phyloP scores from a whole-genome alignment of 2,797 vertebrate species.

The Mormyrus hasselquistii region DNA sequence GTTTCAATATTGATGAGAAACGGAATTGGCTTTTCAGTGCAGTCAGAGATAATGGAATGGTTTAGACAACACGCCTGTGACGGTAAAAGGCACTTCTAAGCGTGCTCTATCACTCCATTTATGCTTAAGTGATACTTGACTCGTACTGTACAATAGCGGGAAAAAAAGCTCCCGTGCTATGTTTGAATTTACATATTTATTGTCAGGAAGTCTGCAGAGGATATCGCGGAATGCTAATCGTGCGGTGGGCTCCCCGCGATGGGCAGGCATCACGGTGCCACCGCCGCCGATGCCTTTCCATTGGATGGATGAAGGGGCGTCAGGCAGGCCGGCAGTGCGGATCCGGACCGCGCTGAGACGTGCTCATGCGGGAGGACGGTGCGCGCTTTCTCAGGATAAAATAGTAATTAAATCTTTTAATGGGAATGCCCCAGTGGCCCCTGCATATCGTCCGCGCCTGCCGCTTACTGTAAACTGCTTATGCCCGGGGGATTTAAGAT shows the following conservation, averaged over 20 bases:
- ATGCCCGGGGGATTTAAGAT: constrained; percentile 31
- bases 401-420: constrained; percentile 39
- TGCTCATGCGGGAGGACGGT: constrained; percentile 28
- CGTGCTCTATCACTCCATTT: constrained; percentile 56
- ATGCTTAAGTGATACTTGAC: constrained; percentile 60
- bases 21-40: constrained; percentile 15
- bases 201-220: constrained; percentile 64
- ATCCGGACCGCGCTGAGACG: constrained; percentile 18
- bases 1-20: constrained; percentile 24
- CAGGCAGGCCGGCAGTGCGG: constrained; percentile 19
- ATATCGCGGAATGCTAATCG: constrained; percentile 65
- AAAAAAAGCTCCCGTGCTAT: constrained; percentile 55
- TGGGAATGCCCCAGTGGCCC: constrained; percentile 30
- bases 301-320: constrained; percentile 40
- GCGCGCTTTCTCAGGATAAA: constrained; percentile 26
- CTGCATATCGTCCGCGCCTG: constrained; percentile 16
- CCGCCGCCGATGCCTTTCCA: constrained; percentile 30
- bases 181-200: constrained; percentile 71
- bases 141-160: constrained; percentile 48
- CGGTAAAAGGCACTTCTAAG: constrained; percentile 44
- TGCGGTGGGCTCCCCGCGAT: constrained; percentile 50
- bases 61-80: constrained; percentile 43
- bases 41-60: constrained; percentile 21
- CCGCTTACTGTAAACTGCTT: constrained; percentile 31
- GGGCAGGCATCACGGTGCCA: constrained; percentile 46